A percentile compares a stretch with the other conserved stretches of the same genome.
Evolutionary conservation across 92 coral and sea anemone species (phyloP).

Genomic region (Hydrozoanthus gracilis): DNA sequence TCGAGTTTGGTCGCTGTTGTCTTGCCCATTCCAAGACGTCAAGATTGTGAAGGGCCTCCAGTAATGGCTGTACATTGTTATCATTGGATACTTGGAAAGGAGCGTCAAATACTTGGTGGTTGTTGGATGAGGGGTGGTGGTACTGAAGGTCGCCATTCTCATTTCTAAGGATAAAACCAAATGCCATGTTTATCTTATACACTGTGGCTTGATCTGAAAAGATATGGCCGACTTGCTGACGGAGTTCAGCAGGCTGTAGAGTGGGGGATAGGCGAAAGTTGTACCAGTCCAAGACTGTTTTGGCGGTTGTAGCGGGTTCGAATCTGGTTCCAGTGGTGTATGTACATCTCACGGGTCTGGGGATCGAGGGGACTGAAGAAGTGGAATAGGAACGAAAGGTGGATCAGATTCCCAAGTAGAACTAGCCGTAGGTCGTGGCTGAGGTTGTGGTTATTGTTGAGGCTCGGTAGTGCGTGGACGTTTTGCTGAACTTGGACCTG

Average conservation of each 20-base stretch:
- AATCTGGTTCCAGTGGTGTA: constrained; percentile 53
- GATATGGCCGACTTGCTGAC: neutral
- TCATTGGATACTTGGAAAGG: too few species aligned
- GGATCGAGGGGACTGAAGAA: neutral
- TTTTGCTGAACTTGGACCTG: neutral
- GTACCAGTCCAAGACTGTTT: constrained; percentile 58
- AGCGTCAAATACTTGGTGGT: too few species aligned
- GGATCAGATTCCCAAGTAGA: neutral
- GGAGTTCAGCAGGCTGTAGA: neutral
- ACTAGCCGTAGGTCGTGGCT: neutral
- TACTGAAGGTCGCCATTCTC: too few species aligned
- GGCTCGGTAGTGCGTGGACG: neutral
- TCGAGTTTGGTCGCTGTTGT: too few species aligned
- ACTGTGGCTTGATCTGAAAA: neutral
- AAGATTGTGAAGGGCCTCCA: too few species aligned
- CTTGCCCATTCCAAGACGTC: too few species aligned
- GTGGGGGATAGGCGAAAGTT: constrained; percentile 46
- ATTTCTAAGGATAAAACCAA: too few species aligned
- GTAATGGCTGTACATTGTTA: too few species aligned
- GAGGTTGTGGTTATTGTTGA: neutral
- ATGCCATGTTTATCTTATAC: neutral
- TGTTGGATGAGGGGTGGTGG: too few species aligned
- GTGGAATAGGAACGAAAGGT: neutral
- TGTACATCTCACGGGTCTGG: constrained; percentile 4
- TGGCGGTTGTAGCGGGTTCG: constrained; percentile 44